Evolutionary conservation across 2,797 vertebrate genomes (phyloP).

Genomic region (Macropodus opercularis): DNA sequence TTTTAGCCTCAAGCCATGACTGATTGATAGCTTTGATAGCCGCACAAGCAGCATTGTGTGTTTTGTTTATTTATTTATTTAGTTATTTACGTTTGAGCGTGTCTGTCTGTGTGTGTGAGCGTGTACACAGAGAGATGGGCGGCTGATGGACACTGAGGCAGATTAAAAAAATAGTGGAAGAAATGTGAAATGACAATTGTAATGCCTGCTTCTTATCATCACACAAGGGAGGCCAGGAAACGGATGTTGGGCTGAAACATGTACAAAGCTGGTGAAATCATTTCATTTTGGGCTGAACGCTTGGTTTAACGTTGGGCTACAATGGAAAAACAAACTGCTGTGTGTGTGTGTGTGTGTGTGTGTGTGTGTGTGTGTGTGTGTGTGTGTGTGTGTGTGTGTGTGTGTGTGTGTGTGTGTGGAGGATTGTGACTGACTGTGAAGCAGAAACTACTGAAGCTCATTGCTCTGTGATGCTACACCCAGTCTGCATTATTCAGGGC

Average conservation of each 20-base stretch:
- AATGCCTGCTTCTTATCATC: conserved; percentile 61
- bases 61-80: conserved; percentile 7
- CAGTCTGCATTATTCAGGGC: not conserved
- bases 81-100: conserved; percentile 14
- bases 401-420: not conserved
- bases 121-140: conserved; percentile 10
- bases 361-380: not conserved
- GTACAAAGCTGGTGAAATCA: conserved; percentile 59
- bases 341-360: conserved; percentile 6
- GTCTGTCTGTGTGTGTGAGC: conserved; percentile 19
- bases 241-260: conserved; percentile 69
- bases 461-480: conserved; percentile 12
- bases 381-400: not conserved
- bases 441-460: conserved; percentile 10
- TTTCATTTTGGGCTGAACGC: not conserved
- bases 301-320: not conserved
- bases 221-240: conserved; percentile 47
- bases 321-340: not conserved
- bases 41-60: conserved; percentile 39
- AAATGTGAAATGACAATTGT: conserved; percentile 73
- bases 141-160: conserved; percentile 30
- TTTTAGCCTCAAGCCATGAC: conserved; percentile 65
- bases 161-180: conserved; percentile 56
- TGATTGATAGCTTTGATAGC: conserved; percentile 78
- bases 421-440: conserved; percentile 9